Base-by-base conservation (phyloP, 2,888 invertebrate species). In the Malachius bipustulatus region DNA sequence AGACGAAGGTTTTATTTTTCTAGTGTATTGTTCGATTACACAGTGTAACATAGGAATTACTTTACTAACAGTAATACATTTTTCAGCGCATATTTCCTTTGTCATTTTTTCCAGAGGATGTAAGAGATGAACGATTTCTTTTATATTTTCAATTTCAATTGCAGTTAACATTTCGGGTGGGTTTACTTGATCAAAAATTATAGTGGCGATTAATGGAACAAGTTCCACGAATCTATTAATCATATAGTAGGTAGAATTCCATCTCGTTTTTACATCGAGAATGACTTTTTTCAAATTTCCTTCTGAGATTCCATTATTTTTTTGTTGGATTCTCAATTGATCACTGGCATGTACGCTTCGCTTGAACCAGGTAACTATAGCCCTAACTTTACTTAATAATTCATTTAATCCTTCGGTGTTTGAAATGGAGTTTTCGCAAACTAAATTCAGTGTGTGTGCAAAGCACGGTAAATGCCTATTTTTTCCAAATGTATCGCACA, bases 21-120 rank as follows among this genome's bases (percentile, higher is more conserved):
- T 19, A 19, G 6, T 19, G 24, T 19, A 19, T 19, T 19, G 24
- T 19, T 19, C 24, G 24, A 19, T 19, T 19, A 19, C 24, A 19
- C 24, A 19, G 24, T 19, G n/a, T 19, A 19, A 19, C 24, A 48
- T 44, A 10, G 48, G 47, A 34, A 49, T 50, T 26, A 41, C 48
- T 47, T 51, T 50, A 29, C 48, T 50, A 32, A 40, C 40, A 29
- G 44, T 47, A 1, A 49, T 47, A 45, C 47, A 46, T 42, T 50
- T 52, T 41, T 50, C 48, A 38, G 29, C 39, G 11, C 48, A 42
- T 43, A 51, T 47, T 42, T 52, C 49, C 34, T 48, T 40, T 14
- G 41, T 51, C 27, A 49, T 47, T 35, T 46, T 47, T 42, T 47
- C 37, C 40, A 51, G 46, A 4, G 49, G 50, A 16, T 44, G 46